A percentile compares a stretch with the other conserved stretches of the same genome.
Evolutionary conservation across 2,113 vertebrate species (phyloP).

Genomic region (Leptobrachium ailaonicum): DNA sequence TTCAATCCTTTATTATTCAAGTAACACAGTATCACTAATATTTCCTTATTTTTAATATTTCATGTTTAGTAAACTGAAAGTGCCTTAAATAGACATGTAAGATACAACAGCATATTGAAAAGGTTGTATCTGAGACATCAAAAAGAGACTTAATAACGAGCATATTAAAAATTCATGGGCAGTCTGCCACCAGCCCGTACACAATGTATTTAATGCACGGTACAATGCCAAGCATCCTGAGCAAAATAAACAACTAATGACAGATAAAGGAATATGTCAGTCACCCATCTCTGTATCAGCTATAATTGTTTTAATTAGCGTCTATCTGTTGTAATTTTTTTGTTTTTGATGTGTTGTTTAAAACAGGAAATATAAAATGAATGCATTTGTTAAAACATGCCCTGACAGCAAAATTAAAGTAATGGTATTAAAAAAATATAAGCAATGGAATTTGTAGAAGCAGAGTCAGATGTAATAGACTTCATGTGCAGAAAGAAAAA

Average conservation of each 20-base stretch:
- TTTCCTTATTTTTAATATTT: no score
- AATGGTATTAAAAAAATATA: background rate
- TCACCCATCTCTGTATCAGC: background rate
- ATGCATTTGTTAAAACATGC: conserved; percentile 17
- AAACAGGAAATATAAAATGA: background rate
- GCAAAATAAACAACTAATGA: conserved; percentile 1
- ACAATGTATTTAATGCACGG: background rate
- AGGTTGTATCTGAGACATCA: no score
- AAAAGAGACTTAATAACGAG: no score
- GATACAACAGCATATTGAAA: no score
- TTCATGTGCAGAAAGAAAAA: no score
- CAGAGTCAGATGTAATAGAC: no score
- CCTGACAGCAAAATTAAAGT: background rate
- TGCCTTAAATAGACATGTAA: no score
- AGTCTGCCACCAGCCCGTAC: background rate
- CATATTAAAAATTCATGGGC: no score
- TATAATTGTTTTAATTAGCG: conserved; percentile 37
- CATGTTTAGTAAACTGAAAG: no score
- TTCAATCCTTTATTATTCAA: no score
- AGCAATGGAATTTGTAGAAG: no score
- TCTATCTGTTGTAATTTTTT: conserved; percentile 8
- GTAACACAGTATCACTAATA: no score
- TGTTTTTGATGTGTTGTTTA: conserved; percentile 6
- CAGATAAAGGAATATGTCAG: background rate
- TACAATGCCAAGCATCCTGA: background rate